Evolutionary conservation across 2,797 vertebrate genomes (phyloP).

Genomic region (Sebastiscus albofasciatus): DNA sequence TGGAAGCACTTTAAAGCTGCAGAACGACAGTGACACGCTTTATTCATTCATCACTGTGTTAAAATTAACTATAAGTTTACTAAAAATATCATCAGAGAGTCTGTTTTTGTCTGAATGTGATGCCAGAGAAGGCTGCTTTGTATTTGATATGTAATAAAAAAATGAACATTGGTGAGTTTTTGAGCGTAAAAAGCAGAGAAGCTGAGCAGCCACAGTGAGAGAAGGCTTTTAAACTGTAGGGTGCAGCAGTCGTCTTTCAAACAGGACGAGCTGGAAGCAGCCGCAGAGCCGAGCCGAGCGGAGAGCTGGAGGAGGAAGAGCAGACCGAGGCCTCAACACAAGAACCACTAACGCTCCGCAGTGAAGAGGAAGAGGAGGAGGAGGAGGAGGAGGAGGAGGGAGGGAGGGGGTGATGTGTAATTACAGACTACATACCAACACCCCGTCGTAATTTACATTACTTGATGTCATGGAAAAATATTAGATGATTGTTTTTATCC

Average conservation of each 20-base stretch:
- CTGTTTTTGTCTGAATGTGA: not conserved
- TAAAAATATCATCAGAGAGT: not conserved
- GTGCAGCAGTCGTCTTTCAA: constrained; percentile 99
- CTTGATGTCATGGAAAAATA: constrained; percentile 68
- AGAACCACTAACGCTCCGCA: constrained; percentile 27
- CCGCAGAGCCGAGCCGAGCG: constrained; percentile 19
- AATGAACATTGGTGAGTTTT: not conserved
- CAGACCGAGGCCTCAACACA: constrained; percentile 29
- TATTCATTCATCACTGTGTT: not conserved
- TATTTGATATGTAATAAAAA: not conserved
- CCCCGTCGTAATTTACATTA: constrained; percentile 69
- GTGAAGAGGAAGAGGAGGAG: constrained; percentile 35
- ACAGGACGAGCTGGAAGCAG: constrained; percentile 62
- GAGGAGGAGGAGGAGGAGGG: not conserved
- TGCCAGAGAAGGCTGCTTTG: not conserved
- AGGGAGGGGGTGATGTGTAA: constrained; percentile 57
- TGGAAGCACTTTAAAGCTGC: constrained; percentile 50
- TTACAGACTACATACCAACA: constrained; percentile 78
- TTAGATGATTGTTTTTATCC: constrained; percentile 68
- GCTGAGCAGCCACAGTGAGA: constrained; percentile 42
- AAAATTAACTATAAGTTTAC: not conserved
- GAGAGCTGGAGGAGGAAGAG: constrained; percentile 41
- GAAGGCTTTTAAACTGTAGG: constrained; percentile 94
- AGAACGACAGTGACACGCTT: constrained; percentile 22
- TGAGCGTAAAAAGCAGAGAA: not conserved